A percentile compares a stretch with the other conserved stretches of the same genome.
phyloP scores from a whole-genome alignment of 2,888 invertebrate genomes.

The Drosophila pseudotakahashii region DNA sequence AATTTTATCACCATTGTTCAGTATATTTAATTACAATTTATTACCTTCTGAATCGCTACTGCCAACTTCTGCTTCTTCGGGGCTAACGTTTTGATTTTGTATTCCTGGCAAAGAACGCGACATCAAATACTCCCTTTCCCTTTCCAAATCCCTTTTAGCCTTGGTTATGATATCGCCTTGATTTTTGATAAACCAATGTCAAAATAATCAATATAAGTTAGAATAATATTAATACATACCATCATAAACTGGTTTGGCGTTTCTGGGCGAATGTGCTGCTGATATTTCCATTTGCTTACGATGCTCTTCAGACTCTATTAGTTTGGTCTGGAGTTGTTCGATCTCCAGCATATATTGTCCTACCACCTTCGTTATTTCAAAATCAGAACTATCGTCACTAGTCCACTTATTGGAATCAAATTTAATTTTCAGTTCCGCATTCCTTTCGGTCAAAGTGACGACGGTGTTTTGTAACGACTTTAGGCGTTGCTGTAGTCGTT shows the following conservation, averaged over 20 bases:
- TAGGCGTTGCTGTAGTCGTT: constrained; percentile 93
- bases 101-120: constrained; percentile 83
- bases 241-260: constrained; percentile 50
- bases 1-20: background rate
- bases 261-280: constrained; percentile 39
- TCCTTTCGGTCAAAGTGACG: constrained; percentile 92
- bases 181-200: constrained; percentile 15
- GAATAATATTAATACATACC: constrained; percentile 41
- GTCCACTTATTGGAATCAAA: constrained; percentile 86
- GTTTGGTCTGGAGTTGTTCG: constrained; percentile 93
- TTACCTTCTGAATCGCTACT: constrained; percentile 87
- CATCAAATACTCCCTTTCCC: constrained; percentile 86
- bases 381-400: constrained; percentile 83
- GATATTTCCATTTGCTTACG: constrained; percentile 88
- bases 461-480: constrained; percentile 98
- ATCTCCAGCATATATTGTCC: constrained; percentile 95
- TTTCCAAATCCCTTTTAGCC: constrained; percentile 92
- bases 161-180: constrained; percentile 87
- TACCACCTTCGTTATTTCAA: constrained; percentile 88
- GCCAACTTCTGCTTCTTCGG: constrained; percentile 86
- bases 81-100: constrained; percentile 86
- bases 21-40: constrained; percentile 49
- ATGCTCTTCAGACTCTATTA: constrained; percentile 94
- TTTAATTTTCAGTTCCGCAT: constrained; percentile 92
- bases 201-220: background rate